Percentiles rank a stretch among this genome's conserved stretches.
Evolutionary conservation across 1,140 invertebrate species (phyloP).

Genomic region (Calephelis virginiensis): DNA sequence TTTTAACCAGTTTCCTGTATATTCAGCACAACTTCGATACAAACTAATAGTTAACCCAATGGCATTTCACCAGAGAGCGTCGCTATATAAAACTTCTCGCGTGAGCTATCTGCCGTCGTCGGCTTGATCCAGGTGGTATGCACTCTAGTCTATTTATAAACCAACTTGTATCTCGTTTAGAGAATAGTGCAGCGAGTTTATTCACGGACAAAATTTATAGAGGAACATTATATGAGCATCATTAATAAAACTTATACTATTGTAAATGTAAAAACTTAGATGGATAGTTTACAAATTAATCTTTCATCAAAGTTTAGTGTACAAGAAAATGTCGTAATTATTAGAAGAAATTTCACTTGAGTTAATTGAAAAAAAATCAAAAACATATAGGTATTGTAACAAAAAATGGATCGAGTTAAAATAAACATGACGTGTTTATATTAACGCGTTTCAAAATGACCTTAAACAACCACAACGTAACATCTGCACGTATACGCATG

Average conservation of each 20-base stretch:
- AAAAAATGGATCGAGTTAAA: not conserved
- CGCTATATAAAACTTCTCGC: slow-evolving; percentile 10
- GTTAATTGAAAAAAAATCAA: not conserved
- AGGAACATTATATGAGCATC: not conserved
- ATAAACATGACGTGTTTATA: not conserved
- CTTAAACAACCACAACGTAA: too few relatives aligned
- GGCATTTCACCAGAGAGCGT: slow-evolving; percentile 4
- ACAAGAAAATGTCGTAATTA: too few relatives aligned
- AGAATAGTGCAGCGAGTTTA: slow-evolving; percentile 5
- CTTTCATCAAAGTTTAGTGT: too few relatives aligned
- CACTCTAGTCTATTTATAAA: slow-evolving; percentile 20
- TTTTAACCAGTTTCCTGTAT: too few relatives aligned
- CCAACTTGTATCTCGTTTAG: slow-evolving; percentile 7
- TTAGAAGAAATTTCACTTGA: too few relatives aligned
- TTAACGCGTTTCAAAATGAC: too few relatives aligned
- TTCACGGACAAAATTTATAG: not conserved
- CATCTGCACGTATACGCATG: too few relatives aligned
- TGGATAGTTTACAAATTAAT: too few relatives aligned
- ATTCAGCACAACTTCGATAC: not conserved
- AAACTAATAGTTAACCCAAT: slow-evolving; percentile 8
- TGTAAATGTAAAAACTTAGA: too few relatives aligned
- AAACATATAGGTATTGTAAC: not conserved
- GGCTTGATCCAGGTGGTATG: slow-evolving; percentile 22
- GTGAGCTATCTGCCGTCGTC: slow-evolving; percentile 17
- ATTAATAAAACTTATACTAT: too few relatives aligned